phyloP scores from a whole-genome alignment of 2,888 invertebrate species.

The Apodemia duryi region DNA sequence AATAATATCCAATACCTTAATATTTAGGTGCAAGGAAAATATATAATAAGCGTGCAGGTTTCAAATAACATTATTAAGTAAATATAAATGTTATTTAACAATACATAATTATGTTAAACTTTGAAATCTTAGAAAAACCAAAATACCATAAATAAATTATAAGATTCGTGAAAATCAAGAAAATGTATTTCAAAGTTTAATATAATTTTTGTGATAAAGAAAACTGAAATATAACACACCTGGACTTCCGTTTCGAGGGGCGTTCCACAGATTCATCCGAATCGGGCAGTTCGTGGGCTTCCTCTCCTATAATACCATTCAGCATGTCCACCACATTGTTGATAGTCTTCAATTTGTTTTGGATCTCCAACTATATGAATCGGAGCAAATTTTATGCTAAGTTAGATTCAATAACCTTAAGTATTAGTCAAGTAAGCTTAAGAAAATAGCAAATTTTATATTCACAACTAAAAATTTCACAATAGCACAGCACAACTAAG shows the following conservation, averaged over 20 bases:
- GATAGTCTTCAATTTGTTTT: slow-evolving; percentile 89
- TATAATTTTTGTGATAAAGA: neutral
- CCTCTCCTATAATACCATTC: slow-evolving; percentile 90
- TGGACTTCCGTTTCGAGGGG: slow-evolving; percentile 60
- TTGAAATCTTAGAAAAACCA: neutral
- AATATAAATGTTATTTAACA: neutral
- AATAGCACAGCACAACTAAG: slow-evolving; percentile 13
- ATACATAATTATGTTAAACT: neutral
- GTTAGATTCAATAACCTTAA: slow-evolving; percentile 24
- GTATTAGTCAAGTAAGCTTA: slow-evolving; percentile 36
- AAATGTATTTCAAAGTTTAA: neutral
- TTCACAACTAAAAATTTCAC: slow-evolving; percentile 36
- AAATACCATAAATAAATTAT: neutral
- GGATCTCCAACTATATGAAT: slow-evolving; percentile 83
- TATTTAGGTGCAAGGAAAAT: neutral
- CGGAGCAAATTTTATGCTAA: slow-evolving; percentile 36
- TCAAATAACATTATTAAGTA: neutral
- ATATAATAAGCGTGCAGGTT: neutral
- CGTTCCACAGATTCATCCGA: slow-evolving; percentile 49
- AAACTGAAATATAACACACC: slow-evolving; percentile 44
- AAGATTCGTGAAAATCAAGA: neutral
- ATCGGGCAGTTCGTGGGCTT: slow-evolving; percentile 50
- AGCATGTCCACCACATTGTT: slow-evolving; percentile 93
- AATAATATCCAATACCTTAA: neutral
- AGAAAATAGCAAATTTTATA: slow-evolving; percentile 29